Evolutionary conservation across 2,888 invertebrate genomes (phyloP).

Genomic region (Ditylenchus weischeri): DNA sequence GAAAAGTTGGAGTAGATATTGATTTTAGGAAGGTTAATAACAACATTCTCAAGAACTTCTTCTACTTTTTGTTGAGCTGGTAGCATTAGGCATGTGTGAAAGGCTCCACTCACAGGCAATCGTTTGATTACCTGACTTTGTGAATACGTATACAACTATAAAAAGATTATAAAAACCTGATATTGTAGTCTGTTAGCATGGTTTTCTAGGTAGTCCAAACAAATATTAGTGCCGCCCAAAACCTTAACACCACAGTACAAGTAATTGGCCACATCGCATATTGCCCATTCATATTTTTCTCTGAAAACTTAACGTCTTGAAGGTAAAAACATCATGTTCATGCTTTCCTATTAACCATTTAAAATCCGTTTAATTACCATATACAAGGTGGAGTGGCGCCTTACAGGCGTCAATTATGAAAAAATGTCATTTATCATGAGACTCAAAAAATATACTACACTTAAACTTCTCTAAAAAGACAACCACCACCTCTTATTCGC

Average conservation of each 20-base stretch:
- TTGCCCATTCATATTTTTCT: slow-evolving; percentile 39
- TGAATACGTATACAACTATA: slow-evolving; percentile 15
- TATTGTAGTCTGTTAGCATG: slow-evolving; percentile 45
- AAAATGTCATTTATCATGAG: too few relatives aligned
- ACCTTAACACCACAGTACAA: slow-evolving; percentile 52
- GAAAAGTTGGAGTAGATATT: slow-evolving; percentile 56
- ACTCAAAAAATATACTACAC: too few relatives aligned
- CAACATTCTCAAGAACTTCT: slow-evolving; percentile 31
- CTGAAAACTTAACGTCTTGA: not conserved
- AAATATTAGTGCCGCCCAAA: slow-evolving; percentile 47
- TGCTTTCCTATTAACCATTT: not conserved
- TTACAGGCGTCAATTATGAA: too few relatives aligned
- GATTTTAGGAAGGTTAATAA: slow-evolving; percentile 31
- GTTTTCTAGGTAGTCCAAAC: slow-evolving; percentile 45
- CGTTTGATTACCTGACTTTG: slow-evolving; percentile 45
- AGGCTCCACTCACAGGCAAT: slow-evolving; percentile 51
- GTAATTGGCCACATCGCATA: slow-evolving; percentile 55
- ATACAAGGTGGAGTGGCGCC: too few relatives aligned
- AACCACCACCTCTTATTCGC: too few relatives aligned
- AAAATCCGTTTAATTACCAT: not conserved
- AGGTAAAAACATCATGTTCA: slow-evolving; percentile 8
- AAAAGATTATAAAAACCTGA: slow-evolving; percentile 32
- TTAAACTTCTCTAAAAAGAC: too few relatives aligned
- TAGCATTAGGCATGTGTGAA: slow-evolving; percentile 53
- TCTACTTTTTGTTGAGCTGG: slow-evolving; percentile 39